Conservation (phyloP, 2,888 invertebrate species). For the Ophion ellenae region DNA sequence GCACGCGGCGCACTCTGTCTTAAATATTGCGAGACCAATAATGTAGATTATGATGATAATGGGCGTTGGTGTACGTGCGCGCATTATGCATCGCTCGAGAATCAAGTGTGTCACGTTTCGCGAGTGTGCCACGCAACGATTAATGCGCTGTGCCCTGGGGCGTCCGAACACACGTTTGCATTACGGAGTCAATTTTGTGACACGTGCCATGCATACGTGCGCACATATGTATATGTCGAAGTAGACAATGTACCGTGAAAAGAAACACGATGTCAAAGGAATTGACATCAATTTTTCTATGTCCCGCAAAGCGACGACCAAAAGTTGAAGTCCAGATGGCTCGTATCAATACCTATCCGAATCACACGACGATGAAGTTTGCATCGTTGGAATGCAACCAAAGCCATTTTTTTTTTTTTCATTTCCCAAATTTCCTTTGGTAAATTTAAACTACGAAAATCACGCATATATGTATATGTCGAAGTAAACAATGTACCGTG, state of each 20-base stretch:
- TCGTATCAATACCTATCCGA: too few relatives aligned
- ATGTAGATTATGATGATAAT: background rate
- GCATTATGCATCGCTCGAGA: conserved; percentile 16
- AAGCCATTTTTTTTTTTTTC: too few relatives aligned
- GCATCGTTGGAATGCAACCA: too few relatives aligned
- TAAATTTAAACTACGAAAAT: too few relatives aligned
- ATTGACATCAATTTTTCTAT: too few relatives aligned
- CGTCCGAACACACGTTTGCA: conserved; percentile 45
- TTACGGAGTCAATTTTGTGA: conserved; percentile 60
- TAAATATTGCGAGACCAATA: too few relatives aligned
- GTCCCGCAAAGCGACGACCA: too few relatives aligned
- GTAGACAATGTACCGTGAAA: conserved; percentile 7
- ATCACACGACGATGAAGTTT: too few relatives aligned
- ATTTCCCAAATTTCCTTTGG: too few relatives aligned
- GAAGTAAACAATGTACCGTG: conserved; percentile 1
- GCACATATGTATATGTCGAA: background rate
- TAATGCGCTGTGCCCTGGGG: conserved; percentile 6
- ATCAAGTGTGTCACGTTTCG: conserved; percentile 55
- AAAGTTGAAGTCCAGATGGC: too few relatives aligned
- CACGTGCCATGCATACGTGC: conserved; percentile 57
- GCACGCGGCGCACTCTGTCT: too few relatives aligned
- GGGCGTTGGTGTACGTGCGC: background rate
- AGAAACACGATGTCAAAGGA: background rate
- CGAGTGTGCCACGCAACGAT: conserved; percentile 32
- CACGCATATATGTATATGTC: background rate